A percentile compares a stretch with the other conserved stretches of the same genome.
phyloP scores from a whole-genome alignment of 2,888 invertebrate species.

The Azorinus chamasolen region DNA sequence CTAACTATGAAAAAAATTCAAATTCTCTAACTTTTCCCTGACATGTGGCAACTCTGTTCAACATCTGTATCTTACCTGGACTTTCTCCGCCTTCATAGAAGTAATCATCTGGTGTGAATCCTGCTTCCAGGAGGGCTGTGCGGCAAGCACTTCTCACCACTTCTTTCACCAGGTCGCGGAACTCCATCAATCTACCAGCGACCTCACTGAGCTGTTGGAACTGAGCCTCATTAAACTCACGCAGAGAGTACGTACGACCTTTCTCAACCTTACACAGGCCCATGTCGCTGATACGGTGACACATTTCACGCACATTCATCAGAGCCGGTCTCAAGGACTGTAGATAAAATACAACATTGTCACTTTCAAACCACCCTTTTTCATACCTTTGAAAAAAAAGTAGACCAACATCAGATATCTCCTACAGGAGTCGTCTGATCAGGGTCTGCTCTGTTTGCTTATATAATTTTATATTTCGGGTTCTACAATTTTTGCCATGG shows the following conservation, averaged over 20 bases:
- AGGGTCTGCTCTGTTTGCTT: too few species aligned
- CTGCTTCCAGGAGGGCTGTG: constrained; percentile 91
- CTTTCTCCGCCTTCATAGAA: constrained; percentile 85
- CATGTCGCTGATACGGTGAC: constrained; percentile 87
- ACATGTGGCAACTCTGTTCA: too few species aligned
- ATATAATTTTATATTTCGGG: too few species aligned
- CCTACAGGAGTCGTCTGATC: too few species aligned
- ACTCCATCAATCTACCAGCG: constrained; percentile 85
- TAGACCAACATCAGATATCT: too few species aligned
- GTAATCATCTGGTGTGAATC: constrained; percentile 92
- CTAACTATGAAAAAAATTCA: too few species aligned
- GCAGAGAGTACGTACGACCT: constrained; percentile 85
- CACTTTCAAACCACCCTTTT: too few species aligned
- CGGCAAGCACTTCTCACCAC: constrained; percentile 91
- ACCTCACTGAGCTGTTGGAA: constrained; percentile 86
- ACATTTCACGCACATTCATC: constrained; percentile 89
- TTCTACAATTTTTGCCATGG: too few species aligned
- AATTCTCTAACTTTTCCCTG: too few species aligned
- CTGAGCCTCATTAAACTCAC: constrained; percentile 85
- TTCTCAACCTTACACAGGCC: constrained; percentile 86
- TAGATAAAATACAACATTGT: constrained; percentile 2
- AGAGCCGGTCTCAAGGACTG: constrained; percentile 90
- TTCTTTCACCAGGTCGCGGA: constrained; percentile 88
- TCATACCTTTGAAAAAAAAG: too few species aligned
- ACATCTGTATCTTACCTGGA: constrained; percentile 76